Conservation (phyloP, 2,797 vertebrate genomes). For the Sebastes hubbsi region DNA sequence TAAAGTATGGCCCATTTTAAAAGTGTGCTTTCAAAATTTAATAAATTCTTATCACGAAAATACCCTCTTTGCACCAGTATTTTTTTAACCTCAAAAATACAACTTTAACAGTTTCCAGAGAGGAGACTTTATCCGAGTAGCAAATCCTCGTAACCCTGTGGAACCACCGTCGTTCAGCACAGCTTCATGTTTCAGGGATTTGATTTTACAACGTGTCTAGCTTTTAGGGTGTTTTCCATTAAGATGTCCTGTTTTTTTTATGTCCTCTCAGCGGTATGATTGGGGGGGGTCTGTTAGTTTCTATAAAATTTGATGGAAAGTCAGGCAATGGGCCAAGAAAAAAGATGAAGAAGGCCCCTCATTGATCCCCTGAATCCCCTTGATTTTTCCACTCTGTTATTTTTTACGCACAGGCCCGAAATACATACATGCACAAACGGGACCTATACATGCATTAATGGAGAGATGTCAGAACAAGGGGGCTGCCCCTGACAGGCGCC, state of each 20-base stretch:
- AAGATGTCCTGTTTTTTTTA: not conserved
- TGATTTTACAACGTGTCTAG: not conserved
- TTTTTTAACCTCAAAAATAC: not conserved
- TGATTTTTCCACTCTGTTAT: too few species aligned
- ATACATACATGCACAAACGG: too few species aligned
- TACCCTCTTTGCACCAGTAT: not conserved
- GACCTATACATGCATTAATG: too few species aligned
- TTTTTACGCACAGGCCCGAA: too few species aligned
- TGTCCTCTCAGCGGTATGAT: not conserved
- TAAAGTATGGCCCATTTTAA: not conserved
- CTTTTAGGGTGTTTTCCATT: not conserved
- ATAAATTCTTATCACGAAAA: constrained; percentile 41
- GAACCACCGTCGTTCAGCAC: fast-evolving
- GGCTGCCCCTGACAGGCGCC: too few species aligned
- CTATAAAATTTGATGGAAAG: not conserved
- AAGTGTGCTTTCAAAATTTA: constrained; percentile 17
- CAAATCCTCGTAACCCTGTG: not conserved
- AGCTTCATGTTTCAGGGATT: fast-evolving
- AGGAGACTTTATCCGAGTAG: not conserved
- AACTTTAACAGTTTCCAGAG: not conserved
- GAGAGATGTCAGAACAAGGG: too few species aligned
- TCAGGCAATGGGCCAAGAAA: not conserved
- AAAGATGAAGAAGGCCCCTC: too few species aligned
- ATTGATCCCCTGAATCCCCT: too few species aligned
- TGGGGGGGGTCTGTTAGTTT: too few species aligned